Conservation (phyloP, 2,888 invertebrate genomes). For the Odontocerum albicorne region DNA sequence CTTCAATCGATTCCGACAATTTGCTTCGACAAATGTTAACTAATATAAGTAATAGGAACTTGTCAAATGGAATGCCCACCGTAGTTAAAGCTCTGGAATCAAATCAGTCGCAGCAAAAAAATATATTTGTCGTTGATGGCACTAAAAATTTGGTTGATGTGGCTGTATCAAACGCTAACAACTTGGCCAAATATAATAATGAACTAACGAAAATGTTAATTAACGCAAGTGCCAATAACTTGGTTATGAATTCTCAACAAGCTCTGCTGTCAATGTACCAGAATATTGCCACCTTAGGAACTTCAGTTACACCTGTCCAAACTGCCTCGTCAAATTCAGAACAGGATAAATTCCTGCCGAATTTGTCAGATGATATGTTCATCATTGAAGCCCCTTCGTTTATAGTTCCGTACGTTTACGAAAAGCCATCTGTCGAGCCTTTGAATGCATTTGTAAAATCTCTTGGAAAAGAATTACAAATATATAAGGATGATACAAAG, state of each 20-base stretch:
- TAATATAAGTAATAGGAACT: slow-evolving; percentile 53
- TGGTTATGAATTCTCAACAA: no score
- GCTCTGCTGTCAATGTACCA: slow-evolving; percentile 64
- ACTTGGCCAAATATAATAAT: slow-evolving; percentile 58
- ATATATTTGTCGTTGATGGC: slow-evolving; percentile 67
- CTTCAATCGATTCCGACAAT: slow-evolving; percentile 41
- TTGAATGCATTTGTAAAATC: slow-evolving; percentile 71
- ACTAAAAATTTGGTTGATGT: slow-evolving; percentile 71
- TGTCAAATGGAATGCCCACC: slow-evolving; percentile 61
- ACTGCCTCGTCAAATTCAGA: slow-evolving; percentile 42
- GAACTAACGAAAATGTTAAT: slow-evolving; percentile 78
- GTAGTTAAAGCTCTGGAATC: slow-evolving; percentile 66
- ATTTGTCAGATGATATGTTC: slow-evolving; percentile 88
- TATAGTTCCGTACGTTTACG: slow-evolving; percentile 91
- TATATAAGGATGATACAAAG: no score
- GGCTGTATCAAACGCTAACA: slow-evolving; percentile 44
- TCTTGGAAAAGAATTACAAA: no score
- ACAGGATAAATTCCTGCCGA: slow-evolving; percentile 65
- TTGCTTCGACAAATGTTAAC: no score
- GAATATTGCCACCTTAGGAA: slow-evolving; percentile 50
- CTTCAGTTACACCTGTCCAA: slow-evolving; percentile 49
- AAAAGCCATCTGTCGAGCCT: slow-evolving; percentile 81
- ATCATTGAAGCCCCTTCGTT: slow-evolving; percentile 92
- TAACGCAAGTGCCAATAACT: slow-evolving; percentile 66
- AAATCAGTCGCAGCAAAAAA: slow-evolving; percentile 43